Conservation (phyloP, 2,113 vertebrate species). For the Leptocoma aspasia region DNA sequence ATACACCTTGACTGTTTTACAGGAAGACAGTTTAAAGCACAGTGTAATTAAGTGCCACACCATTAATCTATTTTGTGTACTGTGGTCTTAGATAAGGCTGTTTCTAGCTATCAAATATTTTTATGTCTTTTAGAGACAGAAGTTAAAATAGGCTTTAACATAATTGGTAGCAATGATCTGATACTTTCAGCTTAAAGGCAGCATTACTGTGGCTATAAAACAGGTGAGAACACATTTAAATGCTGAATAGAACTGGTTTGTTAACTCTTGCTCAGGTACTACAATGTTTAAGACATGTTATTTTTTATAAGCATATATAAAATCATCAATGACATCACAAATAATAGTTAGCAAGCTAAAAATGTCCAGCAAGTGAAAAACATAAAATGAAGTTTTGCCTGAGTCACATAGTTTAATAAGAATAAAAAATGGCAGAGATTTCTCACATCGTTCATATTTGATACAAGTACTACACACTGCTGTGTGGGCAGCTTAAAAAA, state of each 20-base stretch:
- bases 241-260: not conserved
- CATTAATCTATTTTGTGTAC: conserved; percentile 20
- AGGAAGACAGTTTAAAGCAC: conserved; percentile 3
- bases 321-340: not conserved
- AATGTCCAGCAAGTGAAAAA: conserved; percentile 11
- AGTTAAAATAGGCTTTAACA: conserved; percentile 36
- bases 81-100: not conserved
- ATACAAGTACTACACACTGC: not conserved
- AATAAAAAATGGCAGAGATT: not conserved
- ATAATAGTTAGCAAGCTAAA: not conserved
- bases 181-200: conserved; percentile 19
- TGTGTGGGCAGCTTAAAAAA: not conserved
- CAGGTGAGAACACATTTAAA: not conserved
- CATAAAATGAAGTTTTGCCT: not conserved
- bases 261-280: not conserved
- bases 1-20: not conserved
- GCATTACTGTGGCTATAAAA: conserved; percentile 36
- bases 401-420: not conserved
- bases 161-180: conserved; percentile 40
- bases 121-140: conserved; percentile 28
- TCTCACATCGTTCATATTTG: not conserved
- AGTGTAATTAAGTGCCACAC: conserved; percentile 16
- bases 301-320: not conserved
- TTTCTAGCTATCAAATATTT: conserved; percentile 38
- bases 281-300: not conserved